phyloP scores from a whole-genome alignment of 2,888 invertebrate genomes.

The Andrena haemorrhoa region DNA sequence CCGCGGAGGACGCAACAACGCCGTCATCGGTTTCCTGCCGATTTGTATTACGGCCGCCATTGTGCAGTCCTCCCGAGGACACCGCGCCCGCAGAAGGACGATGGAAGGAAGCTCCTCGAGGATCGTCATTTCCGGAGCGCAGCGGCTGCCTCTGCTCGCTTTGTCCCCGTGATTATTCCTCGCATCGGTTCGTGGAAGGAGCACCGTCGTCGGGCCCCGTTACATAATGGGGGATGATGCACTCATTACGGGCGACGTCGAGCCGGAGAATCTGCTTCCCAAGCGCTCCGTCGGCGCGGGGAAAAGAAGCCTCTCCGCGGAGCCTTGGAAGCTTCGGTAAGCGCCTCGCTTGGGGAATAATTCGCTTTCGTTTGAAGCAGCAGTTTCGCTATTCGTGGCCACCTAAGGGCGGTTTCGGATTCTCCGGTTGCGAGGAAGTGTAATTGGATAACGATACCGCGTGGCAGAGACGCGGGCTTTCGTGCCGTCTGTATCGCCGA shows the following conservation, averaged over 20 bases:
- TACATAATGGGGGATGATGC: slow-evolving; percentile 68
- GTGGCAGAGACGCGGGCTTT: too few species aligned
- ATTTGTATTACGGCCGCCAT: slow-evolving; percentile 62
- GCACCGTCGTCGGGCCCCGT: slow-evolving; percentile 32
- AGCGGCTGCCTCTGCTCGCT: slow-evolving; percentile 52
- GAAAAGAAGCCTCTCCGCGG: background rate
- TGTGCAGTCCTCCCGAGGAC: slow-evolving; percentile 59
- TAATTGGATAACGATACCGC: too few species aligned
- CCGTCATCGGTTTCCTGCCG: slow-evolving; percentile 64
- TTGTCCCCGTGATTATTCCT: slow-evolving; percentile 70
- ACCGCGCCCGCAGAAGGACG: slow-evolving; percentile 39
- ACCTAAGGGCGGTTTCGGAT: background rate
- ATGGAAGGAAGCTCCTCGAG: slow-evolving; percentile 63
- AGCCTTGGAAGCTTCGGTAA: background rate
- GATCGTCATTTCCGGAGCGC: slow-evolving; percentile 69
- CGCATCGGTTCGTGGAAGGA: slow-evolving; percentile 68
- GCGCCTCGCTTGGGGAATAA: slow-evolving; percentile 17
- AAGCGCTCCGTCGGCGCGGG: slow-evolving; percentile 30
- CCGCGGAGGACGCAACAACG: slow-evolving; percentile 55
- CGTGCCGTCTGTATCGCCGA: background rate
- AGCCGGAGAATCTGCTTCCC: slow-evolving; percentile 42
- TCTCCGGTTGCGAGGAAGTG: too few species aligned
- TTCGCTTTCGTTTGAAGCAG: slow-evolving; percentile 8
- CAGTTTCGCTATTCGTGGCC: background rate
- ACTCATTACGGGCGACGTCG: slow-evolving; percentile 59